Evolutionary conservation across 2,797 vertebrate species (phyloP), one percentile per base, ranked within the genome.

Genomic region (Florisuga fusca): DNA sequence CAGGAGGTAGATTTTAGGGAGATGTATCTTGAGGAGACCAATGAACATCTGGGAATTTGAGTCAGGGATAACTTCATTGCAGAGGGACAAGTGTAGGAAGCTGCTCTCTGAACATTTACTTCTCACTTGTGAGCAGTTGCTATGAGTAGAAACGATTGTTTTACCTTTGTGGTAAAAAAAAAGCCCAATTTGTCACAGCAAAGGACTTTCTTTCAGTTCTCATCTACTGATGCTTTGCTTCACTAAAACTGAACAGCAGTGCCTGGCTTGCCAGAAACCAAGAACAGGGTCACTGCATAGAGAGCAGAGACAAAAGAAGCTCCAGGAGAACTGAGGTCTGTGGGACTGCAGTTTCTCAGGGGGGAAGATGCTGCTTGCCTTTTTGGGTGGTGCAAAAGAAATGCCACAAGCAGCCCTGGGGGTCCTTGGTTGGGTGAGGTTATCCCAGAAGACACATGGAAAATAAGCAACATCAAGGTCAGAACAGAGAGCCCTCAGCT

Each of bases 401-500:
- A 82, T 88, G 77, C 59, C 69, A 72, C 55, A 91, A 93, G 55
- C 74, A 68, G 85, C 58, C 1, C 12, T 54, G 53, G 62, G 34
- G 43, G 85, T 84, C 85, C 55, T 94, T 73, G 67, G 29, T 22
- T 94, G 90, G 90, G 85, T 86, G 91, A 93, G 73, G 80, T 91
- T 95, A 91, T 90, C 88, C 93, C 93, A 93, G 36, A 90, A 59
- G 84, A 94, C 61, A 59, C 57, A 41, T 59, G 74, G 67, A 48
- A 93, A 95, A 88, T 23, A 33, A 79, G 31, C 87, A 91, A 36
- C 61, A 66, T 81, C 46, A 69, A 69, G 90, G n/a, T 36, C 73
- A 90, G 80, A 96, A 81, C 83, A 93, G 91, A 95, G 84, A 86
- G 67, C 38, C 36, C 34, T 86, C 85, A 93, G 51, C 55, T 82